Conservation (phyloP, 2,797 vertebrate genomes). For the Catamblyrhynchus diadema region DNA sequence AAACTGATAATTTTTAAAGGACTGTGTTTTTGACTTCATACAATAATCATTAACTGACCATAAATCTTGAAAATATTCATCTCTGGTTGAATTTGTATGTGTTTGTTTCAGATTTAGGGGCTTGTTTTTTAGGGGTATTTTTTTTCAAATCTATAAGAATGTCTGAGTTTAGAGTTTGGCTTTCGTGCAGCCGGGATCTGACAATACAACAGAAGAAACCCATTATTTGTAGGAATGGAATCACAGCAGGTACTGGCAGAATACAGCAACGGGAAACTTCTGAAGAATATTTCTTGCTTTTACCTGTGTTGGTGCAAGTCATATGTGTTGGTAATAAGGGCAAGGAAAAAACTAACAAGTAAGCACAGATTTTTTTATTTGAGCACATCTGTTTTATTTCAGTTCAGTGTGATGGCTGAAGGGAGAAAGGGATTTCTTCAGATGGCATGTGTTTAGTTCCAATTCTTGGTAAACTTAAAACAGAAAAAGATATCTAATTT, state of each 20-base stretch:
- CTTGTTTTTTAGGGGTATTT: not conserved
- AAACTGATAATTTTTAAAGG: slow-evolving; percentile 7
- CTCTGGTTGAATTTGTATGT: slow-evolving; percentile 23
- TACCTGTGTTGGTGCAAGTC: slow-evolving; percentile 11
- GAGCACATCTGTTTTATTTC: slow-evolving; percentile 74
- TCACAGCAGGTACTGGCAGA: slow-evolving; percentile 36
- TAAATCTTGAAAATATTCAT: slow-evolving; percentile 27
- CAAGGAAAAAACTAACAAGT: slow-evolving; percentile 12
- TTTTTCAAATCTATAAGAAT: slow-evolving; percentile 16
- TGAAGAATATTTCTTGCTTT: slow-evolving; percentile 1
- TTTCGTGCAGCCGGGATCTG: slow-evolving; percentile 53
- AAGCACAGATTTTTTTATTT: slow-evolving; percentile 49
- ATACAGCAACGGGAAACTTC: slow-evolving; percentile 26
- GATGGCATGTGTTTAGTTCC: slow-evolving; percentile 64
- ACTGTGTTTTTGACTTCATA: not conserved
- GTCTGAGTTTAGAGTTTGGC: slow-evolving; percentile 8
- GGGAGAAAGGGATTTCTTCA: slow-evolving; percentile 61
- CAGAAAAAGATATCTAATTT: slow-evolving; percentile 52
- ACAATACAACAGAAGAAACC: slow-evolving; percentile 29
- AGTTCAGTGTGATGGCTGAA: slow-evolving; percentile 57
- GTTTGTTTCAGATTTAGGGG: not conserved
- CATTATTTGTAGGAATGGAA: slow-evolving; percentile 18
- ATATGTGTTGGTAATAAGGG: slow-evolving; percentile 12
- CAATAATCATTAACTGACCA: slow-evolving; percentile 5
- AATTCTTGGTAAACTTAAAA: slow-evolving; percentile 64